Evolutionary conservation across 2,888 invertebrate genomes (phyloP).

Genomic region (Pollenia griseotomentosa): DNA sequence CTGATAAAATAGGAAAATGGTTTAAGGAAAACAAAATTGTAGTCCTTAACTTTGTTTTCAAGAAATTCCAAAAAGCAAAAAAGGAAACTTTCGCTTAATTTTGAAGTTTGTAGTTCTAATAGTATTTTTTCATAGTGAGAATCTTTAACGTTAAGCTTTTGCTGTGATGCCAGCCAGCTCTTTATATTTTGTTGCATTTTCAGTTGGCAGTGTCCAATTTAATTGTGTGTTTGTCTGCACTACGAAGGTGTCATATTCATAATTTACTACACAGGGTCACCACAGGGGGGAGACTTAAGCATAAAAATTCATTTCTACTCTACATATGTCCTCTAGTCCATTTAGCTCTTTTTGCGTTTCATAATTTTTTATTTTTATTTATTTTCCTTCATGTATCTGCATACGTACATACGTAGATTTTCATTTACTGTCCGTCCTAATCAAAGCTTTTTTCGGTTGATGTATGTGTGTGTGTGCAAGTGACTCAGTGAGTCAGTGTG

Average conservation of each 20-base stretch:
- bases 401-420: slow-evolving; percentile 1
- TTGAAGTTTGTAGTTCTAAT: neutral
- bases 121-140: neutral
- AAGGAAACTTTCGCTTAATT: too few relatives aligned
- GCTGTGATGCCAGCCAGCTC: slow-evolving; percentile 22
- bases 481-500: slow-evolving; percentile 32
- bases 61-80: too few relatives aligned
- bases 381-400: neutral
- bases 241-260: slow-evolving; percentile 82
- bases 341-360: slow-evolving; percentile 30
- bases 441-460: slow-evolving; percentile 6
- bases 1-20: neutral
- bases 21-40: neutral
- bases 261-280: slow-evolving; percentile 82
- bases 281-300: slow-evolving; percentile 77
- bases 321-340: slow-evolving; percentile 65
- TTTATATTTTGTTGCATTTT: slow-evolving; percentile 46
- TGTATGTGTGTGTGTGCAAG: neutral
- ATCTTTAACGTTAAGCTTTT: neutral
- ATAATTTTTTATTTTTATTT: neutral
- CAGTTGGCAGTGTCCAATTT: slow-evolving; percentile 73
- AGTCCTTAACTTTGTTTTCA: too few relatives aligned
- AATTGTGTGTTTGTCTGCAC: slow-evolving; percentile 74
- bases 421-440: slow-evolving; percentile 6
- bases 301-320: slow-evolving; percentile 67